A percentile compares a stretch with the other conserved stretches of the same genome.
Conservation (phyloP, 2,113 vertebrate genomes). For the Chrysochloris asiatica region DNA sequence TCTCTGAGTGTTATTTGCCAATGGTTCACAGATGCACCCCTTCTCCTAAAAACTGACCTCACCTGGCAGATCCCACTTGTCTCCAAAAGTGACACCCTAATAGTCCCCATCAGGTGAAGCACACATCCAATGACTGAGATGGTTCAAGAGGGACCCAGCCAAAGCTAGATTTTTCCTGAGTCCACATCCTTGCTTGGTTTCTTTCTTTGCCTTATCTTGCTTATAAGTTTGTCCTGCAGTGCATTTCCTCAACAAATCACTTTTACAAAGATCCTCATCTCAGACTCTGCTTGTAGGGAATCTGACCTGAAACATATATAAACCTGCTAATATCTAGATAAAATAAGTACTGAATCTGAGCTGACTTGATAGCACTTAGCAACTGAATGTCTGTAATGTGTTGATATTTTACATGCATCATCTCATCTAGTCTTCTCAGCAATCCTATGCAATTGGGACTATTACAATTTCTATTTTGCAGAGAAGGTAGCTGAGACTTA, state of each 20-base stretch:
- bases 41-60: not conserved
- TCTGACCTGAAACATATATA: not conserved
- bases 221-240: not conserved
- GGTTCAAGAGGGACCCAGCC: not conserved
- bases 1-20: not conserved
- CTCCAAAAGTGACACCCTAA: not conserved
- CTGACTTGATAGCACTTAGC: too few species aligned
- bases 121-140: not conserved
- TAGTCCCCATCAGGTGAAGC: too few species aligned
- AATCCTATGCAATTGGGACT: not conserved
- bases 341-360: not conserved
- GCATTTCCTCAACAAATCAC: not conserved
- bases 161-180: not conserved
- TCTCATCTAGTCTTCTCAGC: not conserved
- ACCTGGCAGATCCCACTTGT: not conserved
- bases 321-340: not conserved
- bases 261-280: not conserved
- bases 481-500: not conserved
- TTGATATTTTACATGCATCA: not conserved
- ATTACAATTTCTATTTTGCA: not conserved
- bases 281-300: not conserved
- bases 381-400: not conserved
- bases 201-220: too few species aligned
- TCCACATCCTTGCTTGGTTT: too few species aligned
- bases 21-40: not conserved